Base-by-base conservation (phyloP, 2,797 vertebrate species). In the Notolabrus celidotus region DNA sequence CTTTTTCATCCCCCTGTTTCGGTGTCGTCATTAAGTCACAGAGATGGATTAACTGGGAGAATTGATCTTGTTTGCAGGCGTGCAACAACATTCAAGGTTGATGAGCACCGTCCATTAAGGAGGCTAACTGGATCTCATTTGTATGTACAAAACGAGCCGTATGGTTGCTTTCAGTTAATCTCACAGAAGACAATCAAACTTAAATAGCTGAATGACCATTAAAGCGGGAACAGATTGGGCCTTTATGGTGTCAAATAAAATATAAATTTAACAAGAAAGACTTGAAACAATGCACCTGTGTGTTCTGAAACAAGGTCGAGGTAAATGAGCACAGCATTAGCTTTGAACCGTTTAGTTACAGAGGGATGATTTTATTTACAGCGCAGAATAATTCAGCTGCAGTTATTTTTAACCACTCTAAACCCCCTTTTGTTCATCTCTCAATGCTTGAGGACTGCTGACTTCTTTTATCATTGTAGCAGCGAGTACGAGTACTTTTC, bases 81-180 rank as follows among this genome's bases (percentile, higher is more conserved):
- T 61, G 51, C 63, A 56, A 53, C 58, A 45, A 75, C 71, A 57
- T 78, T 60, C 38, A 16, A 36, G 58, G 61, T 77, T 85, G 83
- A 85, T 83, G 82, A 88, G 73, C 61, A 16, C 57, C 38, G 76
- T 80, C 85, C 80, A 84, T 89, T 89, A 88, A 82, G 77, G 69
- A 64, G 49, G 65, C 79, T 71, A 83, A 84, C 80, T 56, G 77
- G 74, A 76, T 77, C 62, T 60, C 79, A 80, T 89, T 84, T 88
- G 64, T 87, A 86, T 84, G 74, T 83, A 47, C 50, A 62, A 69
- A 81, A 60, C 5, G 17, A 76, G 74, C 36, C 57, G 19, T 17
- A 16, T 19, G 41, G 49, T 38, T 63, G 64, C 66, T 71, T 84
- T 69, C 77, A 78, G 65, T 80, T 74, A 49, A 57, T 80, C 62